Evolutionary conservation across 2,113 vertebrate species (phyloP), one percentile per base, ranked within the genome.

Genomic region (Apeltes quadracus): DNA sequence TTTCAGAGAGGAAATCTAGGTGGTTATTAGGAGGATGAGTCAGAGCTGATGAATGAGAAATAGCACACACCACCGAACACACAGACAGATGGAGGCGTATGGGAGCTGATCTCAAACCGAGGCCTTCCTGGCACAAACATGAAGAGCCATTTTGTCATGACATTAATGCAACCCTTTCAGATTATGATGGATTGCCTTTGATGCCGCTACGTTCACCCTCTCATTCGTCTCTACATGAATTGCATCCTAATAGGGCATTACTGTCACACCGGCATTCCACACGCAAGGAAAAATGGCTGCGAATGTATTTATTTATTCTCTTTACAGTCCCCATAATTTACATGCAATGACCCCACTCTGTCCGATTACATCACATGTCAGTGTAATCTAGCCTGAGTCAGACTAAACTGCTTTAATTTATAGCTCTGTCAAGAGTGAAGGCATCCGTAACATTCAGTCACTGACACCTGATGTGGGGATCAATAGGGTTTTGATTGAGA

Each of bases 1-100:
- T 81, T 76, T 79, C 54, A 58, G 46, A 63, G 39, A 75, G 75
- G 67, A 89, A 83, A 86, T 73, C 38, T 79, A 81, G 57, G 76
- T 80, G 55, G 68, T 84, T 83, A 87, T 91, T 78, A 83, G 74
- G 77, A 67, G 36, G 68, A 79, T 89, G 86, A 91, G 82, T 89
- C 87, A 89, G 63, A 74, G 66, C 74, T 75, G 72, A 85, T 88
- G 84, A 87, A 84, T 83, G 72, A 78, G 69, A 75, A 83, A 78
- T 61, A 81, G 69, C 75, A 79, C 74, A 85, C 58, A 75, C 12
- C 59, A 57, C 61, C 75, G 59, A 69, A 74, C 65, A 69, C 77
- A 70, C 43, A 81, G 83, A 83, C 84, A 88, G 79, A 89, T 84
- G 82, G 84, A 87, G 84, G 75, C 67, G 36, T 70, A 34, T 62